Evolutionary conservation across 2,113 vertebrate genomes (phyloP), one percentile per base, ranked within the genome.

Genomic region (Urocolius indicus): DNA sequence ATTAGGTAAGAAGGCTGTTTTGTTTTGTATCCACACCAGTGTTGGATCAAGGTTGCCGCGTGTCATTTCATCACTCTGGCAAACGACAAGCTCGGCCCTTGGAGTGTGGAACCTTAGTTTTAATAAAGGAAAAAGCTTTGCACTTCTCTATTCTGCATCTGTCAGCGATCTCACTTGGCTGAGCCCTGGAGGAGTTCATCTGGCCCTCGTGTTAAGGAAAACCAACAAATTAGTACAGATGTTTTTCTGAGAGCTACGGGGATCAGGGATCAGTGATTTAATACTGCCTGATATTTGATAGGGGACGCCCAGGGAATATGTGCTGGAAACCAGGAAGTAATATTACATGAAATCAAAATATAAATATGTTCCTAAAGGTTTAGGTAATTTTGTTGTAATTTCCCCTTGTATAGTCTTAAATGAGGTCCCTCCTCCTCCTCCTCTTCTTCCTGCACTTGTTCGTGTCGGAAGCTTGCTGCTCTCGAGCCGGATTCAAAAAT

Each of bases 331-430:
- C 95, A 97, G 98, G 97, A 97, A 98, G 95, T 89, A 91, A 96
- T 95, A 97, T 95, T 95, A 96, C 96, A 94, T 96, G 94, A 96
- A 97, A 95, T 98, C 95, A 97, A 97, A 97, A 97, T 95, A 95
- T 86, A 96, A 97, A 95, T 92, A 93, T 97, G 96, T 97, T 98
- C 97, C 94, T 97, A 91, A 94, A 96, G 96, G 95, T 96, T 98
- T 97, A 98, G 96, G 93, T 96, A 81, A 95, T 97, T 95, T 89
- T 71, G 78, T 91, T 94, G 94, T 95, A 91, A 57, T 97, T 97
- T 98, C 96, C 96, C 96, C 93, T 97, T 72, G 72, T 74, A 71
- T 77, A 84, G 96, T 87, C 90, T 93, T 95, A 95, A 94, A 92
- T 57, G 73, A 94, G 81, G 48, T 90, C 49, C 92, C 80, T 94